Percentiles rank a stretch among this genome's conserved stretches.
Evolutionary conservation across 2,888 invertebrate genomes (phyloP).

Genomic region (Pollenia labialis): DNA sequence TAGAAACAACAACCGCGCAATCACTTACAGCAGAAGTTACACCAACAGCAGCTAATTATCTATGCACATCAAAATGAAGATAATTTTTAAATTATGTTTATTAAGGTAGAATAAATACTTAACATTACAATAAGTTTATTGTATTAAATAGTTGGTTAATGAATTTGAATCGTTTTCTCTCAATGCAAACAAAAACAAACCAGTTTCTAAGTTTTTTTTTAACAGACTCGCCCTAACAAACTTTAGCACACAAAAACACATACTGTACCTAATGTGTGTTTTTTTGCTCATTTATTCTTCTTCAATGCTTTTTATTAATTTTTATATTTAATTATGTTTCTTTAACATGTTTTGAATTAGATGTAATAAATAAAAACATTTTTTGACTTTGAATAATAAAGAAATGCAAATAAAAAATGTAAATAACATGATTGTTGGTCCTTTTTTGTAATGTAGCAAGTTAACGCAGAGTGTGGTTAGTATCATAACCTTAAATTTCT

Average conservation of each 20-base stretch:
- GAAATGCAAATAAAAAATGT: conserved; percentile 34
- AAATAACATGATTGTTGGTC: neutral
- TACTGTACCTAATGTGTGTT: conserved; percentile 22
- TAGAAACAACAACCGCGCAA: neutral
- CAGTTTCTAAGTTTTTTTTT: conserved; percentile 22
- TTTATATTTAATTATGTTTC: conserved; percentile 31
- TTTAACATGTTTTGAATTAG: conserved; percentile 52
- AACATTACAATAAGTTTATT: conserved; percentile 38
- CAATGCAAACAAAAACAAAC: conserved; percentile 12
- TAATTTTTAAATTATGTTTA: conserved; percentile 34
- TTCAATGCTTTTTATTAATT: conserved; percentile 33
- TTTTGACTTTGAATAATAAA: conserved; percentile 61
- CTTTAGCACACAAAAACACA: neutral
- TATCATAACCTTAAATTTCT: too few relatives aligned
- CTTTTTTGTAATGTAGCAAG: neutral
- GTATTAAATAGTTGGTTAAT: conserved; percentile 46
- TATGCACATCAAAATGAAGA: conserved; percentile 55
- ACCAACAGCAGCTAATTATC: conserved; percentile 35
- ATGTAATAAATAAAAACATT: conserved; percentile 41
- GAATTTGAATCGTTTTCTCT: conserved; percentile 23
- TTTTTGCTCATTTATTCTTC: conserved; percentile 36
- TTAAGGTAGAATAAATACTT: conserved; percentile 52
- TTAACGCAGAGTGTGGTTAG: too few relatives aligned
- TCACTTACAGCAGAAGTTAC: neutral
- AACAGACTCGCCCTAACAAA: conserved; percentile 27